Percentiles rank a stretch among this genome's conserved stretches.
Conservation (phyloP, 2,797 vertebrate genomes). For the Ammospiza maritima region DNA sequence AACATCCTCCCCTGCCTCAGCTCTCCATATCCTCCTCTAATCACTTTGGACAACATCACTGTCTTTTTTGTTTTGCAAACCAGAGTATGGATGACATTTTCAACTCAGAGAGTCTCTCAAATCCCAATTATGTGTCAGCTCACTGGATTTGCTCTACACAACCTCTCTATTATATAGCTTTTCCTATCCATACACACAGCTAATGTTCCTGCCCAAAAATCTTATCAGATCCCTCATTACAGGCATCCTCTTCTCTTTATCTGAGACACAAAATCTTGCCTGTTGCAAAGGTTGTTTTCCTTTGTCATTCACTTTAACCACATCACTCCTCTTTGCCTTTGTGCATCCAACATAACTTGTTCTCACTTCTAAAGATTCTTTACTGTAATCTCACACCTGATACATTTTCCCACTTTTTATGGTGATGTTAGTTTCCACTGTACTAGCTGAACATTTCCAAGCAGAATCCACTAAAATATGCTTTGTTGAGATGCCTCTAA, state of each 20-base stretch:
- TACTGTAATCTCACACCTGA: background rate
- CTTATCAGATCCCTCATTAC: background rate
- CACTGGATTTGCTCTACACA: background rate
- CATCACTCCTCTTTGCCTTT: background rate
- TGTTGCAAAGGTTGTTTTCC: background rate
- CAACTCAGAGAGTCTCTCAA: background rate
- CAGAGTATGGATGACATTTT: background rate
- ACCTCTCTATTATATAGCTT: background rate
- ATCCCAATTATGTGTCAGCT: background rate
- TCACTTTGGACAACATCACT: background rate
- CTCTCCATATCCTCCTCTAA: background rate
- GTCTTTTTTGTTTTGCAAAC: background rate
- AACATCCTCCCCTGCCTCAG: background rate
- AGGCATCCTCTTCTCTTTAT: background rate
- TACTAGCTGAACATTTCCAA: background rate
- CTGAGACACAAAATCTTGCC: background rate
- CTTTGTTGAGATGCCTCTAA: background rate
- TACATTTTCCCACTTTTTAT: background rate
- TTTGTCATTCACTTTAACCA: background rate
- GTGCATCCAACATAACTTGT: background rate
- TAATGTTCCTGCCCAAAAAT: background rate
- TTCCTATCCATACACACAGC: background rate
- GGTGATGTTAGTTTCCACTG: background rate
- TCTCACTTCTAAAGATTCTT: background rate
- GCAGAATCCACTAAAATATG: background rate